Evolutionary conservation across 2,797 vertebrate genomes (phyloP).

Genomic region (Sebastiscus albofasciatus): DNA sequence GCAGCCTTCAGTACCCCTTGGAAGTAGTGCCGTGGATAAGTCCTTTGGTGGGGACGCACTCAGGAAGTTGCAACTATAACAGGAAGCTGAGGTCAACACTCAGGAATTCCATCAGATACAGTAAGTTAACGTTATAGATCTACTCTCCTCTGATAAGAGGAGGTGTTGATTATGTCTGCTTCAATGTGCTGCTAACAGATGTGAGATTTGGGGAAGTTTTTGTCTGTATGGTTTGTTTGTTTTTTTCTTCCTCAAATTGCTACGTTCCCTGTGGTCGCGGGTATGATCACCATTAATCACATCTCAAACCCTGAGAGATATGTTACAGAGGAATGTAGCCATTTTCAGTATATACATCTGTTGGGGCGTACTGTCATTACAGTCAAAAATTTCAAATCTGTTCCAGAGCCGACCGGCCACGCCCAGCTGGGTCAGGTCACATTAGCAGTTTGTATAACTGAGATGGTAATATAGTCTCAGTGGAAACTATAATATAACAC

Average conservation of each 20-base stretch:
- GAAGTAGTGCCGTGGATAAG: slow-evolving; percentile 18
- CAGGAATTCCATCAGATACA: slow-evolving; percentile 77
- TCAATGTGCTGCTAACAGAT: not conserved
- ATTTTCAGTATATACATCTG: not conserved
- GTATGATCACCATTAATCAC: not conserved
- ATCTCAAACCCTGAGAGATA: not conserved
- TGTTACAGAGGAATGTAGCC: not conserved
- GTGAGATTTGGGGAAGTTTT: not conserved
- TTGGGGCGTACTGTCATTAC: not conserved
- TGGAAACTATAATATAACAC: not conserved
- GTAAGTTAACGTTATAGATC: slow-evolving; percentile 46
- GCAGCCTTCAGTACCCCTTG: not conserved
- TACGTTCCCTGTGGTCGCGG: not conserved
- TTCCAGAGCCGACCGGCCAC: not conserved
- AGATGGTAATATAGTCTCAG: not conserved
- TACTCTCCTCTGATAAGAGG: slow-evolving; percentile 14
- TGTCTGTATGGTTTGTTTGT: not conserved
- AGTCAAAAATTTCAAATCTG: not conserved
- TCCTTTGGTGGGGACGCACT: slow-evolving; percentile 52
- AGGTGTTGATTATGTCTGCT: not conserved
- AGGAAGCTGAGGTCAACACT: slow-evolving; percentile 79
- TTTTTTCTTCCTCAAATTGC: not conserved
- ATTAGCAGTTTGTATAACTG: not conserved
- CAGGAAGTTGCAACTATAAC: slow-evolving; percentile 80
- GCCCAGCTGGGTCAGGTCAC: slow-evolving; percentile 5